Evolutionary conservation across 2,888 invertebrate species (phyloP), one percentile per base, ranked within the genome.

Genomic region (Drosophila mercatorum): DNA sequence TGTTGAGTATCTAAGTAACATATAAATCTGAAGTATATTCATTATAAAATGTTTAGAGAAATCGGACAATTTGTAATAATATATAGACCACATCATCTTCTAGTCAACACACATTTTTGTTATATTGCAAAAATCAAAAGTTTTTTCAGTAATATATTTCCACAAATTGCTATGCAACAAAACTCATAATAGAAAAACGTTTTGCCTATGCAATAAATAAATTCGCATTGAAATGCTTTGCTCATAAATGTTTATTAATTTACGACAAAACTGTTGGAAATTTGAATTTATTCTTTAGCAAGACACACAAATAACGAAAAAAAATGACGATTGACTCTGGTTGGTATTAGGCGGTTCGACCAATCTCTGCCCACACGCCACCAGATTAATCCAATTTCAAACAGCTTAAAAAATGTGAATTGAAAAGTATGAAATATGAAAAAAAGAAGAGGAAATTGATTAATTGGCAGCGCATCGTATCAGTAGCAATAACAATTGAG

Each of bases 341-440:
- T 63, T 47, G 59, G 76, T 43, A 56, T 59, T 46, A 64, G 41
- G 68, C 78, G 62, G 67, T 64, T 71, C 11, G 22, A 56, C 43
- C 71, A 72, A 72, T 66, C 62, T 74, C 49, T 74, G 68, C 71
- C 81, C 60, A 78, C 84, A 73, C 72, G 62, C 69, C 59, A 78
- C 84, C 72, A 72, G 84, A 78, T 83, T 73, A 75, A 81, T 78
- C 87, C 73, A 67, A 84, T 74, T 83, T 70, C 40, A 14, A 72
- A 72, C 41, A 47, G 58, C 41, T 76, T 67, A 44, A 68, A 47
- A 44, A 26, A 26, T 52, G 36, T 22, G 22, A 22, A 22, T 22
- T 22, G 22, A 59, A 53, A 56, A 14, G 10, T 28, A 55, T 36
- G 17, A 28, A 43, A 53, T 57, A 62, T 31, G 53, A 55, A 49